Conservation (phyloP, 2,113 vertebrate species). For the Pomatostomus ruficeps region DNA sequence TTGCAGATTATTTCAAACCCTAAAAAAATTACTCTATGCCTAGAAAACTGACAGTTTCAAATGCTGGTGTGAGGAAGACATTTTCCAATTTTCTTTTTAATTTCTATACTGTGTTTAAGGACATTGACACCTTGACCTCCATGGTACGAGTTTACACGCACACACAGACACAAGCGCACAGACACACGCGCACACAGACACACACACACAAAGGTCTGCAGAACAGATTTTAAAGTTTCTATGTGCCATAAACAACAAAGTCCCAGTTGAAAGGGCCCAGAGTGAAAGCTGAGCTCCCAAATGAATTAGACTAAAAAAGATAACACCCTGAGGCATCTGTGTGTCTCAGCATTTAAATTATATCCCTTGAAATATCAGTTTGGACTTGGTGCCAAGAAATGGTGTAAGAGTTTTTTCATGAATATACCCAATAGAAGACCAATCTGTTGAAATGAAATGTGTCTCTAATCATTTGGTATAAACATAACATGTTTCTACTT, state of each 20-base stretch:
- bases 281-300: constrained; percentile 76
- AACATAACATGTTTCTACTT: constrained; percentile 73
- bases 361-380: constrained; percentile 77
- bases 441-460: constrained; percentile 80
- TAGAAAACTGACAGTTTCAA: background rate
- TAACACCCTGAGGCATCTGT: constrained; percentile 78
- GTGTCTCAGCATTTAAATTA: constrained; percentile 81
- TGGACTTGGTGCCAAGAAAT: constrained; percentile 77
- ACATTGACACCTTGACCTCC: constrained; percentile 42
- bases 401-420: constrained; percentile 72
- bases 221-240: constrained; percentile 70
- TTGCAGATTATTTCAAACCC: background rate
- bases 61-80: background rate
- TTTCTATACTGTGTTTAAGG: constrained; percentile 37
- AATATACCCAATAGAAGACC: constrained; percentile 75
- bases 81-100: constrained; percentile 24
- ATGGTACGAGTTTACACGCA: background rate
- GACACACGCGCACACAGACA: background rate
- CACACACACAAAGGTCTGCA: constrained; percentile 3
- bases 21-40: background rate
- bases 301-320: constrained; percentile 73
- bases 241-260: constrained; percentile 70
- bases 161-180: background rate
- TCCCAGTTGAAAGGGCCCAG: constrained; percentile 73
- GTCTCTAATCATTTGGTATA: constrained; percentile 77